Evolutionary conservation across 2,113 vertebrate genomes (phyloP), one percentile per base, ranked within the genome.

Genomic region (Polypterus bichir): DNA sequence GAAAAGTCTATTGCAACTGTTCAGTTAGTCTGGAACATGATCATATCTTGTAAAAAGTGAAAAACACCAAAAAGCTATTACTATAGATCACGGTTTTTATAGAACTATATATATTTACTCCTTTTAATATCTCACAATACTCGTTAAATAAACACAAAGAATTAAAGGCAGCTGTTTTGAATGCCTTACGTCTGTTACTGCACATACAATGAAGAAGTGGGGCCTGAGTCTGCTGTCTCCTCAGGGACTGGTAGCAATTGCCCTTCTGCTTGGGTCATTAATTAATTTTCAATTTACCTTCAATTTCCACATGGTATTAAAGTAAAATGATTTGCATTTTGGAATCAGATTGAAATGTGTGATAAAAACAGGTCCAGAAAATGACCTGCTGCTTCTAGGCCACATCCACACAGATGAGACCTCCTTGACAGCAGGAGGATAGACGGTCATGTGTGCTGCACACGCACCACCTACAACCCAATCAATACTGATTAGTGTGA

Each of bases 401-500:
- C 48, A 46, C 61, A 67, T 47, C 64, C 67, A 60, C 45, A 62
- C 61, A 65, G 66, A 63, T 69, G 62, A 71, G 62, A 60, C 1
- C 59, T 65, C 69, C 70, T 53, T 57, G 5, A 48, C 11, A 51
- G 27, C 27, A 27, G 27, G 27, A 27, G 27, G 27, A 27, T 27
- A 27, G 27, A 27, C 27, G 27, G 27, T 27, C 27, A 27, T 27
- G 27, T 27, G 27, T 27, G 27, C 27, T 27, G 62, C 45, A 45
- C 10, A 11, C 9, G 10, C 59, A 27, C 62, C 49, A 44, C 48
- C 54, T 48, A 54, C 46, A 49, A 27, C 27, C 27, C 56, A 71
- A 85, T 88, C 84, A 81, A 88, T 87, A 86, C 80, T 85, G 83
- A 85, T 88, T 87, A 88, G 81, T 54, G 73, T 68, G 75, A 83